Evolutionary conservation across 1,140 invertebrate genomes (phyloP), one percentile per base, ranked within the genome.

Genomic region (Drosophila orosa): DNA sequence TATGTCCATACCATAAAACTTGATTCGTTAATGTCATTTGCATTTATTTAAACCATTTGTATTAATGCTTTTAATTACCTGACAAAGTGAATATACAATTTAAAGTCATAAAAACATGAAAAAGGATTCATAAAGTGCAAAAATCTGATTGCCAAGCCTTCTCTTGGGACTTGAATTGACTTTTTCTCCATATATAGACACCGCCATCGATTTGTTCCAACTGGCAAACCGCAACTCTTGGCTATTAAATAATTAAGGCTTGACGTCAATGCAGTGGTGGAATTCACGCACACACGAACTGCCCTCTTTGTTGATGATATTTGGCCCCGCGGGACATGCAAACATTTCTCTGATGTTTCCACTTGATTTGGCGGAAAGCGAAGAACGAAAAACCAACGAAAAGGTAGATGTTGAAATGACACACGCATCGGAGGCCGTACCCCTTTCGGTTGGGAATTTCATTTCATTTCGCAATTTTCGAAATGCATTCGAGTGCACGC

Each of bases 221-320:
- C 63, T 44, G 47, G 29, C 29, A 48, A 42, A 52, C 52, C 48
- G 25, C 58, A 60, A 40, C 39, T 57, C 42, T 31, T 69, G 39
- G 15, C 48, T 50, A 45, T 48, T 67, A 63, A 68, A 79, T 82
- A 81, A 81, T 81, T 81, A 82, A 78, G 47, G 48, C 50, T 66
- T 83, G 80, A 83, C 80, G 80, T 83, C 80, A 83, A 59, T 79
- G 42, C 66, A 69, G 66, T 69, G 10, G 33, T 50, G 55, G 63
- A 45, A n/a, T 44, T 56, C 47, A 47, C 56, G 24, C 50, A 54
- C 44, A 78, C 45, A 52, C 48, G 13, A 52, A 52, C 29, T 52
- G 19, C 29, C 44, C 24, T 19, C 42, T 29, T 52, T 48, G 44
- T 33, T n/a, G 31, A 48, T 40, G 61, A 42, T 44, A 69, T 69